Base-by-base conservation (phyloP, 2,113 vertebrate genomes). In the Paralichthys olivaceus region DNA sequence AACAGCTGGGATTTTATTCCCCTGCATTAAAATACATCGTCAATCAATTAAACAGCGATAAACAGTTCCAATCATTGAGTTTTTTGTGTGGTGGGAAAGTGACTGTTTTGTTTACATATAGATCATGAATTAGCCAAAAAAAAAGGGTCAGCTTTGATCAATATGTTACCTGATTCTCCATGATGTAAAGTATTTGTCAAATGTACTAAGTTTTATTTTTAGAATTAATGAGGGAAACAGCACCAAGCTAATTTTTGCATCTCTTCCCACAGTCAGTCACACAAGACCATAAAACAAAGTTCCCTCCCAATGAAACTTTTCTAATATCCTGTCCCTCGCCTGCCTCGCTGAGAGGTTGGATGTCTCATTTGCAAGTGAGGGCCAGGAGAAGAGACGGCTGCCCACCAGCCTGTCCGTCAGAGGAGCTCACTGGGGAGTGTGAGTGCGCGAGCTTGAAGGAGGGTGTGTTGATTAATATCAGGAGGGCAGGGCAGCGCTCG, bases 391-490 rank as follows among this genome's bases (percentile, higher is more conserved):
- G 86, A 88, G 84, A 87, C 62, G 84, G 82, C 84, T 86, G 90
- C 86, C 88, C 83, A 85, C 87, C 78, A 74, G 84, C 78, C 83
- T 87, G 91, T 90, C 90, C 80, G 1, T 84, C 88, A 88, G 66
- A 81, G 29, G 22, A 26, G 75, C 89, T 90, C 86, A 75, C 81
- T 20, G 83, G 84, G 82, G 82, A 88, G 81, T 49, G 79, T 29
- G 82, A 60, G 79, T 65, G 77, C 7, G 77, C 8, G 32, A 49
- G 80, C 76, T 79, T 75, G 55, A 70, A 80, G 69, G 69, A 37
- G 37, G 45, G 74, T 79, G 87, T 79, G 86, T 92, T 92, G 92
- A 94, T 93, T 93, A 93, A 94, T 93, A 93, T 91, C 86, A 69
- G 85, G 84, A 91, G 91, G 90, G 87, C 88, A 91, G 85, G 90